Base-by-base conservation (phyloP, 2,888 invertebrate genomes). In the Mimas tiliae region DNA sequence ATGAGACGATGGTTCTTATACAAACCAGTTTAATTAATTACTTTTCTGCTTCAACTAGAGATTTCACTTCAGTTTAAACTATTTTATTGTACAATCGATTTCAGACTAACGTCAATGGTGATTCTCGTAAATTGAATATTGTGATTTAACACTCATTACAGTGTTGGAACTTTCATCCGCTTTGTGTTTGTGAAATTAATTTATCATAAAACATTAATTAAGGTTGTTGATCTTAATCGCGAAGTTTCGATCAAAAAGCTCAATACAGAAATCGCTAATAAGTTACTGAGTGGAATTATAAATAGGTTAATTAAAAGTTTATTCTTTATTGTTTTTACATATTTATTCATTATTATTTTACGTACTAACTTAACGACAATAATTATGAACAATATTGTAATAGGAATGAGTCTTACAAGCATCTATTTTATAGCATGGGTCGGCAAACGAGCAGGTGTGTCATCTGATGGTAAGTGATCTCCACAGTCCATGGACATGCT, bases 1-100 rank as follows among this genome's bases (percentile, higher is more conserved):
- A 71, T 65, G 67, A 65, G 63, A 74, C 77, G 77, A 75, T 78
- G 73, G 71, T 80, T 74, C 78, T 80, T 80, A 77, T 72, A 79
- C 78, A 83, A 85, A 84, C 78, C 74, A 77, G 74, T 82, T 82
- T 73, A 82, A 82, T 84, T 85, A 84, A 85, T 85, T 82, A 82
- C 81, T 84, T 81, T 78, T 71, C 75, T 74, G 77, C 69, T 76
- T 72, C 63, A 67, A 65, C 63, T 69, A 70, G 70, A 75, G 75
- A 76, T 82, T 81, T 74, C 78, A 79, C 74, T 81, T 68, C 65
- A 72, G 67, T 73, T 73, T 51, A 67, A 77, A 75, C 70, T 70
- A 73, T 78, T 77, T 79, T 76, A 77, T 81, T 79, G 72, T 74
- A 72, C 67, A 70, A 67, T 75, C 72, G 69, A 77, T 77, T 78